Base-by-base conservation (phyloP, 2,888 invertebrate genomes). In the Tuberolachnus salignus region DNA sequence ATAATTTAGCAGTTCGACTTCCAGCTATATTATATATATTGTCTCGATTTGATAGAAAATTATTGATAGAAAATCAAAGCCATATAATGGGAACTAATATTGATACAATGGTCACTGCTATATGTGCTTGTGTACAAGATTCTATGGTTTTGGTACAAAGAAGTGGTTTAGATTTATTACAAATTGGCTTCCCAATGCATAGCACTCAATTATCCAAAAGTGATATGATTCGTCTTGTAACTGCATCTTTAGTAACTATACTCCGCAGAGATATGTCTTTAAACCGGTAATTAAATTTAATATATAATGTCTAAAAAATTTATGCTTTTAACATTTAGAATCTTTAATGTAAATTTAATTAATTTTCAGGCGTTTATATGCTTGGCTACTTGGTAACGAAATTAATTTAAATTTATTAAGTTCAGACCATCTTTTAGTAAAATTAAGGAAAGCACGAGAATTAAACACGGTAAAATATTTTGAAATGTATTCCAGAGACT, bases 211-310 rank as follows among this genome's bases (percentile, higher is more conserved):
- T 92, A 69, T 86, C 88, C 16, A 88, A 89, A 82, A 87, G 88
- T 11, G 93, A 94, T 84, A 89, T 92, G 88, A 89, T 91, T 67
- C 88, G 89, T 78, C 86, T 94, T 81, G 90, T 93, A 10, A 92
- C 91, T 34, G 91, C 93, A 80, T 91, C 92, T 42, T 86, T 95
- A 72, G 88, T 89, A 57, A 91, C 91, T 9, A 91, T 96, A 82
- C 86, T 95, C 69, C 87, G 95, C 61, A 87, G 96, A 81, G 95
- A 96, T 85, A 95, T 95, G 93, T 95, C 94, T 44, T 87, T 96
- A 16, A 96, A 96, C 85, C 89, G 92, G 90, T 89, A 85, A 44
- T 80, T 66, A 46, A 10, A 59, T 81, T 78, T 51, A 34, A 49
- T 26, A 73, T 61, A 42, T 57, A 34, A 34, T 34, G 34, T 34